Conservation (phyloP, 1,140 invertebrate genomes). For the Brachionus asplanchnoidis region DNA sequence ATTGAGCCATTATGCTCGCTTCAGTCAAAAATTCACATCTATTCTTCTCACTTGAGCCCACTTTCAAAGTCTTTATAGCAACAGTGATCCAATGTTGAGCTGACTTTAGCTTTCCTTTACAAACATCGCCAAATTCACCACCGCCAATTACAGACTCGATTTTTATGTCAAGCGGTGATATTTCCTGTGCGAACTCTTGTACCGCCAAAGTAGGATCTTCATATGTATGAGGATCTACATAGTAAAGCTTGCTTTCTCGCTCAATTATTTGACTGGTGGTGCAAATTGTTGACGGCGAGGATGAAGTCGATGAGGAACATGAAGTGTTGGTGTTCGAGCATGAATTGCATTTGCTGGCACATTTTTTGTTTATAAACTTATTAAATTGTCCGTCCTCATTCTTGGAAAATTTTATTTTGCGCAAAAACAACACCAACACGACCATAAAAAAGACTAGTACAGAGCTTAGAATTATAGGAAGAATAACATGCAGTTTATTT, state of each 20-base stretch:
- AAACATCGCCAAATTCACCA: conserved; percentile 42
- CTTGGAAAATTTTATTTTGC: not conserved
- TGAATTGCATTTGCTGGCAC: not conserved
- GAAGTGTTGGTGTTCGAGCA: conserved; percentile 10
- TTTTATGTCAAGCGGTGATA: conserved; percentile 11
- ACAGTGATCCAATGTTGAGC: conserved; percentile 57
- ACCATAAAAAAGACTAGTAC: not conserved
- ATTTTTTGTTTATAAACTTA: conserved; percentile 13
- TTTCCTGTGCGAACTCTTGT: conserved; percentile 35
- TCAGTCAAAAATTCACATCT: conserved; percentile 93
- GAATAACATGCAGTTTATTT: not conserved
- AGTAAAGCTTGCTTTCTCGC: conserved; percentile 34
- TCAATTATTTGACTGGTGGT: conserved; percentile 41
- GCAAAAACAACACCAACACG: not conserved
- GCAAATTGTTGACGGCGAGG: conserved; percentile 27
- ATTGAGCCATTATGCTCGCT: conserved; percentile 99
- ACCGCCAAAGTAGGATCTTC: conserved; percentile 40
- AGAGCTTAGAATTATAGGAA: not conserved
- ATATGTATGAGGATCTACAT: conserved; percentile 40
- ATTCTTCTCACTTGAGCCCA: conserved; percentile 83
- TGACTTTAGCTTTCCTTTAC: conserved; percentile 20
- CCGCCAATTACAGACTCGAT: conserved; percentile 42
- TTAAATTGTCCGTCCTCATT: not conserved
- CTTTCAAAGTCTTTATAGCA: conserved; percentile 91
- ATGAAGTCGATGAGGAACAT: conserved; percentile 23